These are phyloP conservation scores for Campylomormyrus tamandua DNA, from an alignment of 2,113 vertebrate genomes.

Conservation along the genomic window DNA sequence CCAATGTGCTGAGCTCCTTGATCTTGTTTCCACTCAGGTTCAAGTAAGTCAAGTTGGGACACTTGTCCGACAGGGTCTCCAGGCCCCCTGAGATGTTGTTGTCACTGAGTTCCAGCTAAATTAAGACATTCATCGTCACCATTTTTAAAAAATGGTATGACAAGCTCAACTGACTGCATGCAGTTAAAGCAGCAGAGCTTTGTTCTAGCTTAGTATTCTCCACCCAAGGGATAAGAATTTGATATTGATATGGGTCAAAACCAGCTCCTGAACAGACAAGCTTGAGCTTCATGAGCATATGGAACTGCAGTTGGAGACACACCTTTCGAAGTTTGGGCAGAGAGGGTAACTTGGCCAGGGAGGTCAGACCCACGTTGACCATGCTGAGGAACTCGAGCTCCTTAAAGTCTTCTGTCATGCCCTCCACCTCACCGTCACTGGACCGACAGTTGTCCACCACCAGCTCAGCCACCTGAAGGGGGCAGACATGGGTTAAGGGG, in stretches of 20 bases:
- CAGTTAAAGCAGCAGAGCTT: not conserved
- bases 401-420: conserved; percentile 86
- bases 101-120: conserved; percentile 72
- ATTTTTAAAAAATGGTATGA: not conserved
- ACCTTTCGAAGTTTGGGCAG: conserved; percentile 95
- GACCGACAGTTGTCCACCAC: conserved; percentile 88
- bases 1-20: conserved; percentile 70
- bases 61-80: conserved; percentile 67
- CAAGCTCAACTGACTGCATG: not conserved
- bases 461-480: conserved; percentile 78
- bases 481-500: not conserved
- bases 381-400: conserved; percentile 89
- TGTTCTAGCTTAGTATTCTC: not conserved
- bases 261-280: not conserved
- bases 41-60: conserved; percentile 70
- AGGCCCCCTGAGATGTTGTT: conserved; percentile 68
- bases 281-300: not conserved
- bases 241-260: not conserved
- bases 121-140: not conserved
- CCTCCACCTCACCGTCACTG: conserved; percentile 82
- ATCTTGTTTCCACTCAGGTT: conserved; percentile 78
- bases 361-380: conserved; percentile 83
- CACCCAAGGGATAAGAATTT: not conserved
- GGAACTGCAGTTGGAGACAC: not conserved
- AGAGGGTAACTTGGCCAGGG: conserved; percentile 81